A percentile compares a stretch with the other conserved stretches of the same genome.
phyloP scores from a whole-genome alignment of 1,140 invertebrate species.

The Camponotus vicinus region DNA sequence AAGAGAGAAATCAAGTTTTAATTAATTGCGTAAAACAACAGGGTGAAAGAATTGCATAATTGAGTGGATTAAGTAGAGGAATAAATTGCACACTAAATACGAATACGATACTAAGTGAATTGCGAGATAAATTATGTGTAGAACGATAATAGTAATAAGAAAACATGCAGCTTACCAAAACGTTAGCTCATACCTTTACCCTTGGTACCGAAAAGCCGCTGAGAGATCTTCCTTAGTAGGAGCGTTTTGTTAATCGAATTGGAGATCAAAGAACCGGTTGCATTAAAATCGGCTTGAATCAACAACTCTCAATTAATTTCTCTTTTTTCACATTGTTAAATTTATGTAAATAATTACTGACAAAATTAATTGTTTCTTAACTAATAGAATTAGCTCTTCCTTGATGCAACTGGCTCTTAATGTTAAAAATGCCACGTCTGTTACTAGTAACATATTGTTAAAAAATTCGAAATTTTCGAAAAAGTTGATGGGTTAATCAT shows the following conservation, averaged over 20 bases:
- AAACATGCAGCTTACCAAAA: conserved; percentile 81
- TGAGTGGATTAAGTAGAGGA: conserved; percentile 42
- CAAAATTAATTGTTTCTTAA: background rate
- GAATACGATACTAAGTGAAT: conserved; percentile 54
- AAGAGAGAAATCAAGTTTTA: conserved; percentile 57
- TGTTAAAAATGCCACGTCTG: conserved; percentile 15
- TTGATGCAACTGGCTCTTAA: conserved; percentile 14
- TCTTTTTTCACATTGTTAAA: background rate
- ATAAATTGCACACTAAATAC: conserved; percentile 83
- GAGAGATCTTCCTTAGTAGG: conserved; percentile 71
- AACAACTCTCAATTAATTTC: background rate
- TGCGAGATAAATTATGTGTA: conserved; percentile 39
- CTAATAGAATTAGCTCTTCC: background rate
- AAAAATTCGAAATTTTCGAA: background rate
- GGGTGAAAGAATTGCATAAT: conserved; percentile 29
- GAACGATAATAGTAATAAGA: conserved; percentile 41
- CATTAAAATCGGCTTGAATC: background rate
- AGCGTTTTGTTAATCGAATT: conserved; percentile 83
- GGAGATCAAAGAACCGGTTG: conserved; percentile 35
- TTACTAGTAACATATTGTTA: background rate
- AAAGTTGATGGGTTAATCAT: conserved; percentile 20
- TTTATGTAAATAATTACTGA: background rate
- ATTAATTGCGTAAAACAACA: conserved; percentile 41
- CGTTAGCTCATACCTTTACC: conserved; percentile 83
- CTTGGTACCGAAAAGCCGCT: conserved; percentile 80